Evolutionary conservation across 2,113 vertebrate species (phyloP), one percentile per base, ranked within the genome.

Genomic region (Leuciscus idus): DNA sequence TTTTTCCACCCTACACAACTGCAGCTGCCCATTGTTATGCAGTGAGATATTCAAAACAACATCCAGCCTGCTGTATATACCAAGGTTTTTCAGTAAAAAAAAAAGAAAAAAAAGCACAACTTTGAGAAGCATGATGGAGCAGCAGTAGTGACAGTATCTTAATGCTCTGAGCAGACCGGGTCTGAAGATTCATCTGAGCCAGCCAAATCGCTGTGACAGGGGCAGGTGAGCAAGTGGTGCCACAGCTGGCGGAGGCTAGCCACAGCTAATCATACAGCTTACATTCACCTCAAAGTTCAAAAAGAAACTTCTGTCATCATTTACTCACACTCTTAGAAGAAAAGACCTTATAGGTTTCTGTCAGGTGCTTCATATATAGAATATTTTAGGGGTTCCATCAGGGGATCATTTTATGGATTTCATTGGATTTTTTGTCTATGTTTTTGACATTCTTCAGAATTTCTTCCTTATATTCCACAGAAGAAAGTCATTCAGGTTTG

Each of bases 151-250:
- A 81, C 57, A 81, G 39, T 66, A 59, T 81, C 43, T 75, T 48
- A 75, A 75, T 75, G 72, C 43, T 75, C 72, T 75, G 62, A 70
- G 80, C 46, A 82, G 62, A 82, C 62, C 62, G 39, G 36, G 79
- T 81, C 79, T 82, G 81, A 82, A 82, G 81, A 64, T 82, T 82
- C 64, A 82, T 64, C 81, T 82, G 61, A 82, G 28, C 62, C 43
- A 52, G 64, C 26, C 46, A 70, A 82, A 82, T 82, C 61, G 46
- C 81, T 70, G 61, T 82, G 39, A 52, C 64, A 70, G 61, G 79
- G 79, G 59, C 79, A 81, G 79, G 79, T 81, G 79, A 81, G 26
- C 59, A 81, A 81, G 79, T 66, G 79, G 59, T 81, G 79, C 79
- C 59, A 81, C 79, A 81, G 79, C 79, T 81, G 79, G 79, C 79